These are phyloP conservation scores for Abramis brama DNA, from an alignment of 2,113 vertebrate genomes.

Conservation along the genomic window DNA sequence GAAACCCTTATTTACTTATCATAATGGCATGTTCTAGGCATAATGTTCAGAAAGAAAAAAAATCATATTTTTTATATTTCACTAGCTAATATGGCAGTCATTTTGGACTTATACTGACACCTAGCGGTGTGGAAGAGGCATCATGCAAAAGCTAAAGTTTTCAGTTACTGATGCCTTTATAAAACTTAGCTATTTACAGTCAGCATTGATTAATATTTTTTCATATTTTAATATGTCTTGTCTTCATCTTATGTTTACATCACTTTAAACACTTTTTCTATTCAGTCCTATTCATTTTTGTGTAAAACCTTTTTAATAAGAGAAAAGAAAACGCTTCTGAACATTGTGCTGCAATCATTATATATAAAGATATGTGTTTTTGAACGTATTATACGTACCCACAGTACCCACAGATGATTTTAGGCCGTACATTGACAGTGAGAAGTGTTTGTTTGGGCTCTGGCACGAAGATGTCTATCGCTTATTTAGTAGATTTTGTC, in stretches of 20 bases:
- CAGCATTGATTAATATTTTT: neutral
- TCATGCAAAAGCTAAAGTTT: neutral
- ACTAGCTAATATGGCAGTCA: neutral
- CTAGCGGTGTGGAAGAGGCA: neutral
- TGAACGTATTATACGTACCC: neutral
- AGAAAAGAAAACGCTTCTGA: neutral
- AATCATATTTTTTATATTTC: neutral
- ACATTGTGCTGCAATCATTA: neutral
- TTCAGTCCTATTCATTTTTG: neutral
- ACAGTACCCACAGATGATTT: neutral
- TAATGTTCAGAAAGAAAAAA: neutral
- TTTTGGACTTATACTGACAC: neutral
- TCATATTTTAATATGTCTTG: neutral
- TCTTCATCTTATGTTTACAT: neutral
- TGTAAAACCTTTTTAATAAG: neutral
- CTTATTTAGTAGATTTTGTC: constrained; percentile 53
- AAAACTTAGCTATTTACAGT: neutral
- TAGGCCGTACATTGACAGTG: neutral
- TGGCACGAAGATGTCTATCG: constrained; percentile 17
- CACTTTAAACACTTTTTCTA: neutral
- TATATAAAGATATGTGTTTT: too few species aligned
- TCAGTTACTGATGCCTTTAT: neutral
- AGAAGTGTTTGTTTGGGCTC: constrained; percentile 3
- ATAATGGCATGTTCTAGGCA: neutral
- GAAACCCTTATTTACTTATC: neutral